phyloP scores from a whole-genome alignment of 2,888 invertebrate species.

The Ichneumoninae sp. region DNA sequence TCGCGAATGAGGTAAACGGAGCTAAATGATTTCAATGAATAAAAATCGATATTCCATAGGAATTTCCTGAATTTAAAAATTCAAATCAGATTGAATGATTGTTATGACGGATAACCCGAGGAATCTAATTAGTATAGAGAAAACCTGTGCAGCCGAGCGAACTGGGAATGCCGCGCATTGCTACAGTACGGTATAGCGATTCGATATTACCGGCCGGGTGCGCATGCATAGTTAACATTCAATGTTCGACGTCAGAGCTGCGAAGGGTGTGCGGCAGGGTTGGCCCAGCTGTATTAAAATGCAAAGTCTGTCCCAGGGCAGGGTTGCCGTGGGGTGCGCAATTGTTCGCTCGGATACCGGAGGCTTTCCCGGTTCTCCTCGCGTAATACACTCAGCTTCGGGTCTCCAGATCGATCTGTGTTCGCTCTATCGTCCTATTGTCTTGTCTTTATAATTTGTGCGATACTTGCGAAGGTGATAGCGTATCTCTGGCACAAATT shows the following conservation, averaged over 20 bases:
- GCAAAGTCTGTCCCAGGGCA: conserved; percentile 38
- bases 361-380: neutral
- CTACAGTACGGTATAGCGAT: conserved; percentile 4
- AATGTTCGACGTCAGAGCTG: conserved; percentile 36
- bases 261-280: conserved; percentile 13
- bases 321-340: conserved; percentile 32
- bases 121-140: conserved; percentile 3
- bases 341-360: conserved; percentile 27
- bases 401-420: neutral
- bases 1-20: too few relatives aligned
- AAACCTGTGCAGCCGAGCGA: conserved; percentile 7
- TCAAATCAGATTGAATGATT: conserved; percentile 1
- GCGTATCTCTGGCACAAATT: neutral
- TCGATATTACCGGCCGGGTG: conserved; percentile 9
- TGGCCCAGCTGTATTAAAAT: conserved; percentile 32
- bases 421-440: neutral
- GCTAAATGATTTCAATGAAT: too few relatives aligned
- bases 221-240: conserved; percentile 44
- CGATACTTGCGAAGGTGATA: neutral
- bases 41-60: neutral
- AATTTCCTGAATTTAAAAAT: neutral
- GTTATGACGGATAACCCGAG: conserved; percentile 18
- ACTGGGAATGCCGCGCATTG: neutral
- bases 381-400: conserved; percentile 7
- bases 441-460: neutral